Evolutionary conservation across 2,888 invertebrate genomes (phyloP).

Genomic region (Drosophila longiperda): DNA sequence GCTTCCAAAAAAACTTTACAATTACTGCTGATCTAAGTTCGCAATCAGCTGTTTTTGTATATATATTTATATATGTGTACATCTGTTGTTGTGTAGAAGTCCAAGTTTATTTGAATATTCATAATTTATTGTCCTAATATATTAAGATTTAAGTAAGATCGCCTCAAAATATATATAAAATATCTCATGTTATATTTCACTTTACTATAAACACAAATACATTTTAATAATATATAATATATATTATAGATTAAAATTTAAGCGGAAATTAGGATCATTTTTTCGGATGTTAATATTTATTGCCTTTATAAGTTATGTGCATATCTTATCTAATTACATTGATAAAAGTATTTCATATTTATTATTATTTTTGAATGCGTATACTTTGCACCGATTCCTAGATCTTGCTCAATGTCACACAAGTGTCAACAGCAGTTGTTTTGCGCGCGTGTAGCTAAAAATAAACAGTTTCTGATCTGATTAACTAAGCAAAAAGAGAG

Average conservation of each 20-base stretch:
- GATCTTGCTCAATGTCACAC: constrained; percentile 33
- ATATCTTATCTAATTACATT: neutral
- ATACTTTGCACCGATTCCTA: constrained; percentile 2
- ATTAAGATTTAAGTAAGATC: neutral
- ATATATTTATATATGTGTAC: neutral
- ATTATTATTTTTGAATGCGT: neutral
- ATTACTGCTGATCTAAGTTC: constrained; percentile 6
- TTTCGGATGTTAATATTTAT: neutral
- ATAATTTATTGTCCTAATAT: constrained; percentile 7
- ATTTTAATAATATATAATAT: neutral
- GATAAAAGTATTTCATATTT: neutral
- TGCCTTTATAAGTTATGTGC: neutral
- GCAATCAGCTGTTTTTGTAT: constrained; percentile 45
- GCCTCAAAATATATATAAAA: neutral
- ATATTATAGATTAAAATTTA: neutral
- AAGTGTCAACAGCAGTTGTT: constrained; percentile 3
- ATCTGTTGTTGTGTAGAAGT: neutral
- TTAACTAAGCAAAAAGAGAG: neutral
- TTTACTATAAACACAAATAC: neutral
- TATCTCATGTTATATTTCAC: neutral
- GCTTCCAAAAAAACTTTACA: neutral
- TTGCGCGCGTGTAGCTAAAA: constrained; percentile 26
- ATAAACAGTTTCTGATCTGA: constrained; percentile 20
- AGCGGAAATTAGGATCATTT: neutral
- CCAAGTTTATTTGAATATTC: constrained; percentile 5